phyloP scores from a whole-genome alignment of 2,113 vertebrate genomes.

The Gorsachius goisagi region DNA sequence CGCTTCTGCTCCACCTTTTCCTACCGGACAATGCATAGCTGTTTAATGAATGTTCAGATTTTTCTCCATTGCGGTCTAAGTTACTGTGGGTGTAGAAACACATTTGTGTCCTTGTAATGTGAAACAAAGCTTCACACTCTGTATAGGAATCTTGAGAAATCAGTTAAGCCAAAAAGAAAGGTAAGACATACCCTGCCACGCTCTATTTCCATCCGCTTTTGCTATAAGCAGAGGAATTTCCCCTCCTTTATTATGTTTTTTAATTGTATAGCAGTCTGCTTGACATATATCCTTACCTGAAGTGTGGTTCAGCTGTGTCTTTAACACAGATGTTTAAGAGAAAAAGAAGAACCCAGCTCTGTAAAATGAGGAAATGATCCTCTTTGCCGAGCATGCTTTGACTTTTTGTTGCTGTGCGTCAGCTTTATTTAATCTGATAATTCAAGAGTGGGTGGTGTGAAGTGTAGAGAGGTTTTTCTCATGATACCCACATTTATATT shows the following conservation, averaged over 20 bases:
- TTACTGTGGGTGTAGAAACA: conserved; percentile 22
- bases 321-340: background rate
- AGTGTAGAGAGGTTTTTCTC: conserved; percentile 30
- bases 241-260: background rate
- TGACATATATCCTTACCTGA: conserved; percentile 21
- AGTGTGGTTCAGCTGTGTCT: background rate
- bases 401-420: conserved; percentile 11
- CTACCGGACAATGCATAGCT: background rate
- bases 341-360: background rate
- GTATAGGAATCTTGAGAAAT: background rate
- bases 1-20: background rate
- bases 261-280: background rate
- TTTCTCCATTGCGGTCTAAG: conserved; percentile 5
- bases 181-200: background rate
- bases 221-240: background rate
- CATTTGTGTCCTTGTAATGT: conserved; percentile 17
- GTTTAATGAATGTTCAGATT: background rate
- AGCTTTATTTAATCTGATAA: conserved; percentile 19
- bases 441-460: conserved; percentile 17
- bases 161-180: conserved; percentile 25
- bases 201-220: background rate
- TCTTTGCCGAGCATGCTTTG: background rate
- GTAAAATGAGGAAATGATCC: background rate
- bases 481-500: conserved; percentile 32
- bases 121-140: conserved; percentile 23